Evolutionary conservation across 2,888 invertebrate species (phyloP), one percentile per base, ranked within the genome.

Genomic region (Drosophila prostipennis): DNA sequence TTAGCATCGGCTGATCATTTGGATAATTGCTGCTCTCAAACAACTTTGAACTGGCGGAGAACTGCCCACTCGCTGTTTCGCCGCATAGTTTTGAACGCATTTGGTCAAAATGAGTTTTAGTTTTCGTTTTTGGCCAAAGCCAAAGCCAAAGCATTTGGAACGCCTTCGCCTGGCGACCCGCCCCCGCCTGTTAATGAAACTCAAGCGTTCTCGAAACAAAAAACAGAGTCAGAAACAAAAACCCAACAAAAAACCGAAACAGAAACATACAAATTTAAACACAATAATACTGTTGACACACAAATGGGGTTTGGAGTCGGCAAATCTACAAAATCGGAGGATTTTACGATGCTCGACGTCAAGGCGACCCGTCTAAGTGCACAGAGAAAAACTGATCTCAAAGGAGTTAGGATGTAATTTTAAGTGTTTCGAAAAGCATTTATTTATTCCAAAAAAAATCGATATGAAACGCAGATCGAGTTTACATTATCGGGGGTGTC

Each of bases 41-140:
- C 52, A 61, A 43, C 71, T 71, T 63, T 52, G 53, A 67, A 48
- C 48, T 63, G 61, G 54, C 46, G 46, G 40, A 52, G 69, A 29
- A 29, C 72, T 56, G 69, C 72, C 72, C 72, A 72, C 72, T 72
- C 72, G 40, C 59, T 43, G 46, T 63, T 34, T 32, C 26, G 57
- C 58, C 74, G 76, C 76, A 70, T 65, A 71, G 51, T 72, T 68
- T 69, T 76, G 59, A 74, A 73, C 81, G 72, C 67, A 79, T 81
- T 84, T 81, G 81, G 82, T 85, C 82, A 82, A 85, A 82, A 82
- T 85, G 85, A 82, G 78, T 85, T 85, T 74, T 76, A 71, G 56
- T 80, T 77, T 80, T 78, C 63, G 49, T 71, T 57, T 72, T 72
- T 72, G 71, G 63, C 40, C 58, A 72, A 79, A 84, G 80, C 40